These are phyloP conservation scores for Eristalis pertinax DNA, from an alignment of 2,888 invertebrate species.

Conservation along the genomic window DNA sequence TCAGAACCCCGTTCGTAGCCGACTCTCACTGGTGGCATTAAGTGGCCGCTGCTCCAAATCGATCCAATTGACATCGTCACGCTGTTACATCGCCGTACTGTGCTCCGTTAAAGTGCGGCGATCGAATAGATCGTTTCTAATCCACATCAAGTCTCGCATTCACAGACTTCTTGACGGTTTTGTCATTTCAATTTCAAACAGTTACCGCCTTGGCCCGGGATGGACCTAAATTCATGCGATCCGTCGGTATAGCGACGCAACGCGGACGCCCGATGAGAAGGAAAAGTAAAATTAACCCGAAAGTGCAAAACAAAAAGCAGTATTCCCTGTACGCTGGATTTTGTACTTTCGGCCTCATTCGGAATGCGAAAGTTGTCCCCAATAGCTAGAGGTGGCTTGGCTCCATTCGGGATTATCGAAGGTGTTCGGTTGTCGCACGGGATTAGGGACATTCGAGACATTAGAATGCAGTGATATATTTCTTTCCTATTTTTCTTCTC, in stretches of 20 bases:
- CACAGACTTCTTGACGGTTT: background rate
- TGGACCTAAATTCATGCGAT: background rate
- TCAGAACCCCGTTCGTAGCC: background rate
- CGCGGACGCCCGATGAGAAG: background rate
- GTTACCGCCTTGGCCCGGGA: background rate
- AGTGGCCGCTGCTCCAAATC: background rate
- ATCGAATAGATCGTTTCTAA: background rate
- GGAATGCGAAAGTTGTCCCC: conserved; percentile 41
- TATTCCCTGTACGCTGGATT: background rate
- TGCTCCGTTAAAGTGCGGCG: background rate
- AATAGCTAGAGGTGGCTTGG: background rate
- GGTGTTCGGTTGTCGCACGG: background rate
- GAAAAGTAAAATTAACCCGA: background rate
- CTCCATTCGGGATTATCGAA: background rate
- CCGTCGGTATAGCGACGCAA: background rate
- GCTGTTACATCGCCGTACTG: background rate
- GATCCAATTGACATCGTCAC: background rate
- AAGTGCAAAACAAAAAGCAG: background rate
- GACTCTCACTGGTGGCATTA: background rate
- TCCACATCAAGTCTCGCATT: background rate
- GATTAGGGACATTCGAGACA: background rate
- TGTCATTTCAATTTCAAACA: background rate
- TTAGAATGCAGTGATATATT: background rate
- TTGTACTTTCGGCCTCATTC: conserved; percentile 41
- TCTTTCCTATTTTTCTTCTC: background rate